Evolutionary conservation across 1,140 invertebrate genomes (phyloP).

Genomic region (Drosophila rufa): DNA sequence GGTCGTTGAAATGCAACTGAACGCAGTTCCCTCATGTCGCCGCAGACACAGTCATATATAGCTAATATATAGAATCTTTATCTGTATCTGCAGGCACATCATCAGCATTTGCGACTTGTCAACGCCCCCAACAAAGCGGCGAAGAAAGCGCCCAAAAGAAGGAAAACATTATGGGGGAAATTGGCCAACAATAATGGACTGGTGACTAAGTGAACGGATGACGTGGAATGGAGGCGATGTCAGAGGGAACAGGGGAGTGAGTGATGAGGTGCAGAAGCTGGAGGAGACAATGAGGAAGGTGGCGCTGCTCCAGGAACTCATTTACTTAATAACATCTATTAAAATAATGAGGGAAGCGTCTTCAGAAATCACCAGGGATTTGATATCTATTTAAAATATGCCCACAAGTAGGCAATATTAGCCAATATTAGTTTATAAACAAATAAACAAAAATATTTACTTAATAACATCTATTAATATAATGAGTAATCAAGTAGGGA

Average conservation of each 20-base stretch:
- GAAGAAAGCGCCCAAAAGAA: conserved; percentile 58
- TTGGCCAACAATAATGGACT: conserved; percentile 34
- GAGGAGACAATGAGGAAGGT: conserved; percentile 18
- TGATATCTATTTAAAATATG: neutral
- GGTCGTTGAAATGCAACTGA: conserved; percentile 57
- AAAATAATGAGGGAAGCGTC: neutral
- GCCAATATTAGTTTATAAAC: no score
- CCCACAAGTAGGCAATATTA: neutral
- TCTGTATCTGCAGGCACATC: conserved; percentile 27
- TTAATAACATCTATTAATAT: neutral
- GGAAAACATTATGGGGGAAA: conserved; percentile 29
- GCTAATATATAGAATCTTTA: conserved; percentile 31
- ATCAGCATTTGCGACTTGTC: conserved; percentile 47
- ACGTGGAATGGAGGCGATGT: neutral
- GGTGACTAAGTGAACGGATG: conserved; percentile 21
- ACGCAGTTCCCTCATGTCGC: conserved; percentile 23
- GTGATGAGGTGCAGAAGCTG: neutral
- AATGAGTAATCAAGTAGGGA: neutral
- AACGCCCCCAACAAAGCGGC: conserved; percentile 54
- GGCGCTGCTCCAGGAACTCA: neutral
- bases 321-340: neutral
- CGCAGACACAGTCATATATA: conserved; percentile 32
- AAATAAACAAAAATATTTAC: neutral
- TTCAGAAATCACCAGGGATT: neutral
- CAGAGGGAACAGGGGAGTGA: neutral